These are phyloP conservation scores for Labeo rohita DNA, from an alignment of 2,113 vertebrate genomes.

Conservation along the genomic window DNA sequence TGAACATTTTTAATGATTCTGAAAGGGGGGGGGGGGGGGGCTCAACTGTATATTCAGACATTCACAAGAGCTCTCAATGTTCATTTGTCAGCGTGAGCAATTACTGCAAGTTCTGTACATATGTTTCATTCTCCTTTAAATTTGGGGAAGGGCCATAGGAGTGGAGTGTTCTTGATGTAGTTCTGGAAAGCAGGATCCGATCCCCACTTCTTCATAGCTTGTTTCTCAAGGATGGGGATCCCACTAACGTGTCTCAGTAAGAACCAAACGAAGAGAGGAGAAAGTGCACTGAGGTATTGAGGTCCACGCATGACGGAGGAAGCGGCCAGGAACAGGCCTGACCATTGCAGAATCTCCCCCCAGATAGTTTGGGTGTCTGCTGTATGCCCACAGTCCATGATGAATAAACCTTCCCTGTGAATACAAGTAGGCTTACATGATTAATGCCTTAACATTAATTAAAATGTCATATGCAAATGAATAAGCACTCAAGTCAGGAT, in stretches of 20 bases:
- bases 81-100: not conserved
- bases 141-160: slow-evolving; percentile 75
- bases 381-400: slow-evolving; percentile 80
- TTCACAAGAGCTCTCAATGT: not conserved
- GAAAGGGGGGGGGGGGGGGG: too few relatives aligned
- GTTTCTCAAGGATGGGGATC: slow-evolving; percentile 79
- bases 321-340: slow-evolving; percentile 78
- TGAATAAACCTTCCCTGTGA: slow-evolving; percentile 80
- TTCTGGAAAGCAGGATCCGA: slow-evolving; percentile 70
- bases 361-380: slow-evolving; percentile 81
- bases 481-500: not conserved
- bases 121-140: slow-evolving; percentile 55
- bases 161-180: slow-evolving; percentile 77
- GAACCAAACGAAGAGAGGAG: slow-evolving; percentile 81
- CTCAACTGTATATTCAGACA: not conserved
- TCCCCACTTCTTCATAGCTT: slow-evolving; percentile 77
- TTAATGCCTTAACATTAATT: not conserved
- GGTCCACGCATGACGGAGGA: slow-evolving; percentile 75
- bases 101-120: not conserved
- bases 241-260: slow-evolving; percentile 77
- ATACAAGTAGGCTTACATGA: not conserved
- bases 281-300: slow-evolving; percentile 73
- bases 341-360: slow-evolving; percentile 84
- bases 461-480: not conserved
- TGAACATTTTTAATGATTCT: too few relatives aligned